These are phyloP conservation scores for Hippocampus abdominalis DNA, from an alignment of 2,113 vertebrate species.

Conservation along the genomic window DNA sequence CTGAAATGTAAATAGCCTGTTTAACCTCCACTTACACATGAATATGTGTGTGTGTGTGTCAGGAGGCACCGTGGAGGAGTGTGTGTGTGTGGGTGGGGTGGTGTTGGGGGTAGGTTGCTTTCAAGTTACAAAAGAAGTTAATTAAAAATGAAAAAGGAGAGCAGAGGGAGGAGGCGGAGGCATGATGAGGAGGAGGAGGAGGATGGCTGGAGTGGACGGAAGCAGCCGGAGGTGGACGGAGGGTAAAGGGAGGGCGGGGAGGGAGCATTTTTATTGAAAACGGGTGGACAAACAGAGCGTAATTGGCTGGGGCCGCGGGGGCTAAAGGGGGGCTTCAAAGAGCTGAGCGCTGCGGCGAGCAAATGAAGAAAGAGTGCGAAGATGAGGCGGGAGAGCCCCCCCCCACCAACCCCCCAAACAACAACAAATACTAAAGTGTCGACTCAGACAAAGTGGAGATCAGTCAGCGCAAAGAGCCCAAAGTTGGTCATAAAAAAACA, in stretches of 20 bases:
- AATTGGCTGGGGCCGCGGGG: constrained; percentile 69
- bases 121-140: constrained; percentile 73
- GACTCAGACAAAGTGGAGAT: constrained; percentile 57
- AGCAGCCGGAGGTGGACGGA: constrained; percentile 35
- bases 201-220: constrained; percentile 43
- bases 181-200: constrained; percentile 25
- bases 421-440: constrained; percentile 45
- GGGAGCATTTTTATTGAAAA: constrained; percentile 69
- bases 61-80: background rate
- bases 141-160: constrained; percentile 70
- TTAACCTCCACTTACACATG: constrained; percentile 63
- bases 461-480: constrained; percentile 8
- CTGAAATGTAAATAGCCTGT: constrained; percentile 73
- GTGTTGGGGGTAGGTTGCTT: constrained; percentile 26
- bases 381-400: constrained; percentile 34
- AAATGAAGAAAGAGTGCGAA: constrained; percentile 25
- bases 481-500: constrained; percentile 3
- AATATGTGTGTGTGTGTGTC: constrained; percentile 19
- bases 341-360: constrained; percentile 27
- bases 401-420: constrained; percentile 22
- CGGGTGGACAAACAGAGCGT: constrained; percentile 72
- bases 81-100: constrained; percentile 37
- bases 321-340: constrained; percentile 66
- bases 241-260: constrained; percentile 11
- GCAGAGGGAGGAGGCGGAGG: constrained; percentile 8